Conservation (phyloP, 1,140 invertebrate genomes). For the Drosophila pseudoananassae region DNA sequence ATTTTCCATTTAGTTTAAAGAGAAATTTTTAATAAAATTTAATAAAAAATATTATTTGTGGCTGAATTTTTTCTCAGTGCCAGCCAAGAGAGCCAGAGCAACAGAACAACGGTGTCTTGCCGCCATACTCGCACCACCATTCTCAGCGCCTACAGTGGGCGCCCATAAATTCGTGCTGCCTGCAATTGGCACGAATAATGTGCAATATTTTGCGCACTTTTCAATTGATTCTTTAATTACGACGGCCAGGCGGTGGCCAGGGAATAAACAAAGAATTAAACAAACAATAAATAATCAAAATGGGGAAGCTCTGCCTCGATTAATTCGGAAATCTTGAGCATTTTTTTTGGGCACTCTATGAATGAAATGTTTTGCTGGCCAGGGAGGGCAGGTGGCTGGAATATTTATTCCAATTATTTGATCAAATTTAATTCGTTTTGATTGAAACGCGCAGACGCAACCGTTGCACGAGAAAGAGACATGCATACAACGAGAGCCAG, state of each 20-base stretch:
- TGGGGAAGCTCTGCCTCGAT: neutral
- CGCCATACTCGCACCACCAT: neutral
- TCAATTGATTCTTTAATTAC: conserved; percentile 1
- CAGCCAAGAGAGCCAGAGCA: neutral
- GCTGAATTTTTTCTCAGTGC: neutral
- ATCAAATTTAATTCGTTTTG: conserved; percentile 4
- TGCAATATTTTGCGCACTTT: conserved; percentile 5
- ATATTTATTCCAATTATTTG: conserved; percentile 1
- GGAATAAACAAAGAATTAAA: neutral
- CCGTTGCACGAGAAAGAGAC: conserved; percentile 4
- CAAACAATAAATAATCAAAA: neutral
- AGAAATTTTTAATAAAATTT: neutral
- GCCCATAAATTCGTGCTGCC: conserved; percentile 5
- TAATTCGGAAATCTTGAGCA: neutral
- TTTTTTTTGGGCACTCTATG: neutral
- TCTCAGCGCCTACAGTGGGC: conserved; percentile 15
- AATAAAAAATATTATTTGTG: neutral
- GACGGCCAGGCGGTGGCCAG: neutral
- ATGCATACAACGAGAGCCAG: conserved; percentile 2
- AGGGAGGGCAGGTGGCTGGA: neutral
- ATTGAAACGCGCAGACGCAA: conserved; percentile 19
- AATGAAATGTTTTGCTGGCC: neutral
- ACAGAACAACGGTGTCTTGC: neutral
- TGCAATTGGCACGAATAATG: conserved; percentile 5
- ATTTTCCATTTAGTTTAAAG: neutral